Evolutionary conservation across 2,113 vertebrate genomes (phyloP).

Genomic region (Corythornis vintsioides): DNA sequence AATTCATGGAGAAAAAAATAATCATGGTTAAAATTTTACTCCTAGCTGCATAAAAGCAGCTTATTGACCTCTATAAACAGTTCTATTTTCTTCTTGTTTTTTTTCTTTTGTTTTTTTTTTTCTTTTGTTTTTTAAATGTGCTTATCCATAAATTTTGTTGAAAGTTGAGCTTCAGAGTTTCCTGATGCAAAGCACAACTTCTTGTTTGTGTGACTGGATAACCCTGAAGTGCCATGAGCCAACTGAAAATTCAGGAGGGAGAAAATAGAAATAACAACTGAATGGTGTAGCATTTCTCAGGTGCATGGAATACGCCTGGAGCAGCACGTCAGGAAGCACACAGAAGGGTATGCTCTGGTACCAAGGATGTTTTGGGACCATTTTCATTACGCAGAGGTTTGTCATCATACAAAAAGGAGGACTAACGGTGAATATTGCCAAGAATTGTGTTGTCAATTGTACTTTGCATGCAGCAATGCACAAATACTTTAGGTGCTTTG

Average conservation of each 20-base stretch:
- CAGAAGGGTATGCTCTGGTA: background rate
- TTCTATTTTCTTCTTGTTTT: background rate
- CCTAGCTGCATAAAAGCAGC: background rate
- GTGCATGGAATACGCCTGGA: background rate
- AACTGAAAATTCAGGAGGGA: background rate
- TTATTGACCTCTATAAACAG: background rate
- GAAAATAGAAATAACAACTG: background rate
- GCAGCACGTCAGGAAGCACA: background rate
- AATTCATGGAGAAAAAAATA: slow-evolving; percentile 22
- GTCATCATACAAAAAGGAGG: background rate
- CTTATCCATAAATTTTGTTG: background rate
- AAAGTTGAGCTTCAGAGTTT: background rate
- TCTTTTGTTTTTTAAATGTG: background rate
- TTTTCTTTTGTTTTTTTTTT: too few species aligned
- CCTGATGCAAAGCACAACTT: background rate
- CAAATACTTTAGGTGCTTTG: background rate
- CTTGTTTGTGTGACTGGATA: background rate
- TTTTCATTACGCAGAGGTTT: background rate
- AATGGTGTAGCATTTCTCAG: background rate
- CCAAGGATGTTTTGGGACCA: background rate
- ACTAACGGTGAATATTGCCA: background rate
- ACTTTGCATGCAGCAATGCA: background rate
- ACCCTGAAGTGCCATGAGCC: background rate
- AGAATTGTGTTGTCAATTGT: background rate
- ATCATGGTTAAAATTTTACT: slow-evolving; percentile 44